Conservation (phyloP, 2,113 vertebrate species). For the Mobula birostris region DNA sequence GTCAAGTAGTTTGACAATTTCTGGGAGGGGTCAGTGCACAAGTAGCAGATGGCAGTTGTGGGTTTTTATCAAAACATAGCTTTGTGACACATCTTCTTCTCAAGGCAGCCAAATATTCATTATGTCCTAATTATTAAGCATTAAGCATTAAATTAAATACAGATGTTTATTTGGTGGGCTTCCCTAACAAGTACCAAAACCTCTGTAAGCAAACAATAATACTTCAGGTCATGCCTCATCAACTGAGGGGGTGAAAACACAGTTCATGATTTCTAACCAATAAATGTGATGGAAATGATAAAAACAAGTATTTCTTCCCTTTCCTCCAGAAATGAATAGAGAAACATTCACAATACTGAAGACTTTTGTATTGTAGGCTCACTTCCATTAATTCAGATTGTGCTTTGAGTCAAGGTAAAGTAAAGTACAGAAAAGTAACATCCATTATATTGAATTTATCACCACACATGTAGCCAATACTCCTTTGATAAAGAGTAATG, state of each 20-base stretch:
- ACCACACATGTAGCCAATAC: not conserved
- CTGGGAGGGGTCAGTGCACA: not conserved
- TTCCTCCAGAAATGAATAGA: not conserved
- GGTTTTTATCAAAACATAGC: not conserved
- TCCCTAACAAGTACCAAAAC: not conserved
- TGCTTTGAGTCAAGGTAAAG: not conserved
- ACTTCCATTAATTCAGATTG: not conserved
- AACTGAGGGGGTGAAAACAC: too few species aligned
- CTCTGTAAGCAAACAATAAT: not conserved
- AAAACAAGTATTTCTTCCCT: not conserved
- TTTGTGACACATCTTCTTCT: not conserved
- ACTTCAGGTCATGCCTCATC: not conserved
- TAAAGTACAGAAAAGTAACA: not conserved
- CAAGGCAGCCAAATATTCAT: not conserved
- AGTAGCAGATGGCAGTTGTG: not conserved
- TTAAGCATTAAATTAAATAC: not conserved
- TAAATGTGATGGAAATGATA: not conserved
- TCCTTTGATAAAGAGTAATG: not conserved
- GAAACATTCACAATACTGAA: not conserved
- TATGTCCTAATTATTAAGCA: not conserved
- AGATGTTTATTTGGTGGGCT: not conserved
- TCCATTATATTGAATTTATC: not conserved
- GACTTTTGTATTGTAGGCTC: not conserved
- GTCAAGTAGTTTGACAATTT: not conserved
- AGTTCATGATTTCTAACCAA: not conserved